These are phyloP conservation scores for Zaprionus bogoriensis DNA, from an alignment of 2,888 invertebrate species.

Conservation along the genomic window DNA sequence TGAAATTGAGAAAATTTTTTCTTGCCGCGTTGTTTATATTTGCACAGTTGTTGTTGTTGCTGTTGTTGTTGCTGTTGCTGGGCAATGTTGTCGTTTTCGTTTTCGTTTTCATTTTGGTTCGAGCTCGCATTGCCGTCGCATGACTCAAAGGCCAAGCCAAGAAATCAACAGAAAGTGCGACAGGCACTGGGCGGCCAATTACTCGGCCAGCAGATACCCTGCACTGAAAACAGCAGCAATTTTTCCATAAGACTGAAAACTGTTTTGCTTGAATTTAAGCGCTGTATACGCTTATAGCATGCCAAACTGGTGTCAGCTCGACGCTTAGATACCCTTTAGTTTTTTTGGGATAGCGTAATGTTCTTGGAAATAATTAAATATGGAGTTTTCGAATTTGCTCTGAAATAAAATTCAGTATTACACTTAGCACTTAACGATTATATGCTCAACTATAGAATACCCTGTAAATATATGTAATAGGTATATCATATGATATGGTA, in stretches of 20 bases:
- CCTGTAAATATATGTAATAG: too few relatives aligned
- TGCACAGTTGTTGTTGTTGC: conserved; percentile 57
- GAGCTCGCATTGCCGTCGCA: conserved; percentile 49
- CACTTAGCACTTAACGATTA: too few relatives aligned
- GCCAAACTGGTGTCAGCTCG: too few relatives aligned
- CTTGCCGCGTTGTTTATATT: conserved; percentile 50
- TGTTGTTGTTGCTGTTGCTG: conserved; percentile 30
- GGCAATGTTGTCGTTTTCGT: conserved; percentile 60
- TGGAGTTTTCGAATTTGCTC: too few relatives aligned
- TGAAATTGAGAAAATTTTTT: conserved; percentile 66
- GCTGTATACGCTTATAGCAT: too few relatives aligned
- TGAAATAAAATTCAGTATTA: too few relatives aligned
- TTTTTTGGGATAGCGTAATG: too few relatives aligned
- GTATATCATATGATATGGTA: too few relatives aligned
- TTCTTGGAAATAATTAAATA: too few relatives aligned
- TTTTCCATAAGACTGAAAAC: too few relatives aligned
- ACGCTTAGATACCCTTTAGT: too few relatives aligned
- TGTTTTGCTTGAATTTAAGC: too few relatives aligned
- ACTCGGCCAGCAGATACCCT: conserved; percentile 22
- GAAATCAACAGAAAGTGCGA: conserved; percentile 12
- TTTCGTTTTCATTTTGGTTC: conserved; percentile 57
- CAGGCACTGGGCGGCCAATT: background rate
- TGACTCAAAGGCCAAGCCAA: conserved; percentile 54
- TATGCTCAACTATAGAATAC: background rate
- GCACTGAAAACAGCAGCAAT: background rate